A percentile compares a stretch with the other conserved stretches of the same genome.
Evolutionary conservation across 2,113 vertebrate genomes (phyloP).

Genomic region (Aegotheles bennettii): DNA sequence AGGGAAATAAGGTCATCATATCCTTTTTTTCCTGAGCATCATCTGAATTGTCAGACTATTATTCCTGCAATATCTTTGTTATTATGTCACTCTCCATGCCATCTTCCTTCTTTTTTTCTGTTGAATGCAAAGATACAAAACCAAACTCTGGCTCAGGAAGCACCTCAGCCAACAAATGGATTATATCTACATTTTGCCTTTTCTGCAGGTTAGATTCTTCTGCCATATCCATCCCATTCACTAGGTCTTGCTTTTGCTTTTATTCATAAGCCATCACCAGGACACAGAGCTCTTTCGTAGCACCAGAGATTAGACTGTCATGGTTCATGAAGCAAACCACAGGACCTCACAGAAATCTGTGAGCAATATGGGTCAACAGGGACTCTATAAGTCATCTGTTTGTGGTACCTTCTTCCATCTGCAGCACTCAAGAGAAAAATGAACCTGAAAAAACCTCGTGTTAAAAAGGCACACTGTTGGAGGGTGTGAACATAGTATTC

Average conservation of each 20-base stretch:
- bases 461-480: not conserved
- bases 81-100: not conserved
- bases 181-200: not conserved
- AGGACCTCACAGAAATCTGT: constrained; percentile 5
- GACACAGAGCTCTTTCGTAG: not conserved
- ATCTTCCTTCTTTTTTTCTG: not conserved
- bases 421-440: not conserved
- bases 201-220: not conserved
- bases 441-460: not conserved
- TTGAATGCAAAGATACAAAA: not conserved
- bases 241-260: not conserved
- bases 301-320: not conserved
- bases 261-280: not conserved
- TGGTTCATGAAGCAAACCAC: not conserved
- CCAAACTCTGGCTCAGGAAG: not conserved
- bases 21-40: not conserved
- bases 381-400: not conserved
- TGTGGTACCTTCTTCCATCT: not conserved
- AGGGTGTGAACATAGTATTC: not conserved
- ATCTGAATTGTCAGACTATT: not conserved
- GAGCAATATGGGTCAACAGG: constrained; percentile 8
- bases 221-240: not conserved
- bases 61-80: not conserved
- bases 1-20: not conserved
- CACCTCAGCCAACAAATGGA: not conserved